Evolutionary conservation across 2,113 vertebrate genomes (phyloP).

Genomic region (Antennarius striatus): DNA sequence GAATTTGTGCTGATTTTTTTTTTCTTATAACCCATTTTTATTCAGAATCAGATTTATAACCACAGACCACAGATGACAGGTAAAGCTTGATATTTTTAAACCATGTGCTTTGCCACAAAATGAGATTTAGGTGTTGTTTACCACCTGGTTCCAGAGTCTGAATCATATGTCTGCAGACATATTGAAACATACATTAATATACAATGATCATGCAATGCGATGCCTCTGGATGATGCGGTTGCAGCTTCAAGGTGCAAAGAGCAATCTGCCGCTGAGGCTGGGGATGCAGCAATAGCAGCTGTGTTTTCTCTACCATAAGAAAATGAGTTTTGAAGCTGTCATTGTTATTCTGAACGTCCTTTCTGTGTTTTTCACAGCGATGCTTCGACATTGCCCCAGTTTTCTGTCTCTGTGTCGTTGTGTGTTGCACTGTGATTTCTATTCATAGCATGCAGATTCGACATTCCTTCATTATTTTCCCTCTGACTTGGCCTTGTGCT

Average conservation of each 20-base stretch:
- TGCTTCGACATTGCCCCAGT: slow-evolving; percentile 61
- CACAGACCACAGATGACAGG: slow-evolving; percentile 49
- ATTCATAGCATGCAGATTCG: slow-evolving; percentile 39
- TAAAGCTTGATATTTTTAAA: slow-evolving; percentile 47
- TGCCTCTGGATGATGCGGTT: neutral
- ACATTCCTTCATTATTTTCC: slow-evolving; percentile 14
- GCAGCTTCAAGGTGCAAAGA: slow-evolving; percentile 8
- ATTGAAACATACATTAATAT: slow-evolving; percentile 29
- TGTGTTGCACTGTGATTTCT: slow-evolving; percentile 34
- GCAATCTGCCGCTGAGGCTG: slow-evolving; percentile 24
- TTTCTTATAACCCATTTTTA: slow-evolving; percentile 31
- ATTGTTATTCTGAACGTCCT: slow-evolving; percentile 16
- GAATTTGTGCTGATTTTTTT: slow-evolving; percentile 12
- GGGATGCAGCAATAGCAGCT: slow-evolving; percentile 22
- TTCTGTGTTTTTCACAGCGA: slow-evolving; percentile 7
- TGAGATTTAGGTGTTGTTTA: neutral
- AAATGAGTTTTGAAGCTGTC: slow-evolving; percentile 21
- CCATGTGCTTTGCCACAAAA: neutral
- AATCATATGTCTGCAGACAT: slow-evolving; percentile 8
- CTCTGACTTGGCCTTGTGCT: slow-evolving; percentile 20
- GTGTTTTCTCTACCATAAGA: slow-evolving; percentile 11
- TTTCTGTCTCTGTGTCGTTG: slow-evolving; percentile 41
- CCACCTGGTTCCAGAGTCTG: neutral
- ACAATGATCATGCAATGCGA: neutral
- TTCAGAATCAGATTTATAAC: slow-evolving; percentile 48